Conservation (phyloP, 2,888 invertebrate genomes). For the Ennomos fuscantarius region DNA sequence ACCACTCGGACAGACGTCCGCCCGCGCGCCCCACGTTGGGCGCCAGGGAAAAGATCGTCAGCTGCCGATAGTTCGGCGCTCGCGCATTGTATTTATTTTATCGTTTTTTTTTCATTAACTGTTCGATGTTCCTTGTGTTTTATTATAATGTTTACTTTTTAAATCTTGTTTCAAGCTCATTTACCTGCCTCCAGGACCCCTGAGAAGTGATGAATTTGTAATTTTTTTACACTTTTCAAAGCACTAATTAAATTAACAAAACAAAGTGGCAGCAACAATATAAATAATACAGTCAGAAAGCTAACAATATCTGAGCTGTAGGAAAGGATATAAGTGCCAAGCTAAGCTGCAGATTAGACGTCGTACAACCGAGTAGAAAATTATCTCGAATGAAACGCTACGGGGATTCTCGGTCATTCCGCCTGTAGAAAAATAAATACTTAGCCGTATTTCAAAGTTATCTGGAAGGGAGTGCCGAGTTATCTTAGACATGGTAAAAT, state of each 20-base stretch:
- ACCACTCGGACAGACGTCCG: too few relatives aligned
- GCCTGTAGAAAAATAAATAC: slow-evolving; percentile 31
- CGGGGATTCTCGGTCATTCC: slow-evolving; percentile 31
- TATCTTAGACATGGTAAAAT: slow-evolving; percentile 28
- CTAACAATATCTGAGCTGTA: slow-evolving; percentile 46
- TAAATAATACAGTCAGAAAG: slow-evolving; percentile 42
- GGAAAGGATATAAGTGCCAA: slow-evolving; percentile 45
- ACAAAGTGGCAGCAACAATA: slow-evolving; percentile 32
- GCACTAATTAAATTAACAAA: slow-evolving; percentile 20
- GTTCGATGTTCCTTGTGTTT: too few relatives aligned
- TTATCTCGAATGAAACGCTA: slow-evolving; percentile 40
- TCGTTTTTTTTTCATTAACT: too few relatives aligned
- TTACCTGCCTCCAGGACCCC: too few relatives aligned
- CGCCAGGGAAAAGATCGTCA: too few relatives aligned
- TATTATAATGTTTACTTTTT: too few relatives aligned
- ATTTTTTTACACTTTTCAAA: slow-evolving; percentile 6
- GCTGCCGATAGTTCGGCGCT: too few relatives aligned
- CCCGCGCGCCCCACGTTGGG: too few relatives aligned
- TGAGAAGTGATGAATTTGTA: too few relatives aligned
- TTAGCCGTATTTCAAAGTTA: slow-evolving; percentile 26
- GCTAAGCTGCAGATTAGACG: slow-evolving; percentile 46
- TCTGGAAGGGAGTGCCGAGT: slow-evolving; percentile 15
- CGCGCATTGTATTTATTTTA: too few relatives aligned
- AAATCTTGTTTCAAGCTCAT: too few relatives aligned
- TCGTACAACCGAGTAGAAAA: slow-evolving; percentile 33